Evolutionary conservation across 2,113 vertebrate species (phyloP), one percentile per base, ranked within the genome.

Genomic region (Vidua macroura): DNA sequence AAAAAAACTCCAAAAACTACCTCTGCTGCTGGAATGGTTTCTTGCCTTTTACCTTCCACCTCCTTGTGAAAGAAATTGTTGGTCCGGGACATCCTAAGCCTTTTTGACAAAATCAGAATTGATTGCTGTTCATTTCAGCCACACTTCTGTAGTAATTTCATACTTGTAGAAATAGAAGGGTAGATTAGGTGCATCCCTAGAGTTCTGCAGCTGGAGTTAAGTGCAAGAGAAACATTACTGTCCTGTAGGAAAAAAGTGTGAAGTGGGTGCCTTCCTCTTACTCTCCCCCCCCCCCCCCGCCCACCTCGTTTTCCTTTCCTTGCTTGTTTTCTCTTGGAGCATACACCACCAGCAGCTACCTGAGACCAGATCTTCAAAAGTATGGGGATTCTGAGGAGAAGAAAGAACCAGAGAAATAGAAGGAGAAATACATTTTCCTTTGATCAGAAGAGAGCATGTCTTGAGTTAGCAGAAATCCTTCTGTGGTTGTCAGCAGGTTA

Each of bases 321-420:
- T 76, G 22, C 13, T 59, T 18, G 33, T 64, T 92, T 86, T 80
- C 46, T 72, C n/a, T 31, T 15, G 78, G 75, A 55, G 59, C 73
- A 55, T 66, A 62, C 44, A 78, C 44, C 69, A 86, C 48, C 53
- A 86, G 43, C 59, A 97, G 81, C 89, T 96, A 88, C 46, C 87
- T 89, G 28, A 70, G 70, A 24, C 51, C 31, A 76, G 85, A 82
- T 90, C 53, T 77, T 89, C 53, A 69, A 80, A 90, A 59, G 43
- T 83, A 27, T 24, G 52, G 20, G 3, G 20, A 60, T 82, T 94
- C 59, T 74, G 43, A 69, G 58, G 24, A 75, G 51, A 78, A 84
- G 44, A 88, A 90, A 53, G 25, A 17, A 5, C 9, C 24, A 60
- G 68, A 84, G 59, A 83, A 94, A 51, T 31, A 13, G 15, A 22